Evolutionary conservation across 2,113 vertebrate genomes (phyloP).

Genomic region (Jaculus jaculus): DNA sequence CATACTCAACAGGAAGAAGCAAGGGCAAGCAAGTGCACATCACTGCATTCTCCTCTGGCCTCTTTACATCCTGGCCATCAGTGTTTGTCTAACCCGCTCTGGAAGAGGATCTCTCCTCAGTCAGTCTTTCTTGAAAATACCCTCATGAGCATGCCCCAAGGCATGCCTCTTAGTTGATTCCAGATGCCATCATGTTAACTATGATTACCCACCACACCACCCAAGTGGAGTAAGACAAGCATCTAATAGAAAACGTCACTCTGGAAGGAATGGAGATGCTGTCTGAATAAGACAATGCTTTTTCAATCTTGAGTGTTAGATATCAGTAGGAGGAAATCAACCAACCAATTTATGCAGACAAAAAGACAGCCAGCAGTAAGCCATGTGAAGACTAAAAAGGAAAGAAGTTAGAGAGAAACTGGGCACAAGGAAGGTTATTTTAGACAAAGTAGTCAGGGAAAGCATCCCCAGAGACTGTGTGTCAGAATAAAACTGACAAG

Average conservation of each 20-base stretch:
- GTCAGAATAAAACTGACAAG: neutral
- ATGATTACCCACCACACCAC: neutral
- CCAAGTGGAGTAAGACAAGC: neutral
- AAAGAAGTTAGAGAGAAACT: neutral
- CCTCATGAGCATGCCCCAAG: neutral
- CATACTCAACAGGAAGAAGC: too few relatives aligned
- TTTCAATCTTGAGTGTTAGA: neutral
- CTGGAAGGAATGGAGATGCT: neutral
- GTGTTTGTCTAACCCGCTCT: too few relatives aligned
- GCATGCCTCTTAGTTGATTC: neutral
- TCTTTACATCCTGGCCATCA: neutral
- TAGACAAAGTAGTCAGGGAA: neutral
- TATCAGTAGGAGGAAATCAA: neutral
- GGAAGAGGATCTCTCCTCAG: too few relatives aligned
- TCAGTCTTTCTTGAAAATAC: neutral
- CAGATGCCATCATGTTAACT: neutral
- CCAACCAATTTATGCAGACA: neutral
- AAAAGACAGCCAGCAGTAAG: neutral
- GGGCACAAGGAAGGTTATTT: neutral
- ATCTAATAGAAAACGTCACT: neutral
- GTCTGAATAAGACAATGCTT: neutral
- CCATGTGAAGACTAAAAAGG: neutral
- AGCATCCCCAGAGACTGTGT: neutral
- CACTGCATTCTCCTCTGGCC: neutral
- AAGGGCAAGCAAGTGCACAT: too few relatives aligned